phyloP scores from a whole-genome alignment of 1,140 invertebrate genomes.

The Ceratosolen solmsi region DNA sequence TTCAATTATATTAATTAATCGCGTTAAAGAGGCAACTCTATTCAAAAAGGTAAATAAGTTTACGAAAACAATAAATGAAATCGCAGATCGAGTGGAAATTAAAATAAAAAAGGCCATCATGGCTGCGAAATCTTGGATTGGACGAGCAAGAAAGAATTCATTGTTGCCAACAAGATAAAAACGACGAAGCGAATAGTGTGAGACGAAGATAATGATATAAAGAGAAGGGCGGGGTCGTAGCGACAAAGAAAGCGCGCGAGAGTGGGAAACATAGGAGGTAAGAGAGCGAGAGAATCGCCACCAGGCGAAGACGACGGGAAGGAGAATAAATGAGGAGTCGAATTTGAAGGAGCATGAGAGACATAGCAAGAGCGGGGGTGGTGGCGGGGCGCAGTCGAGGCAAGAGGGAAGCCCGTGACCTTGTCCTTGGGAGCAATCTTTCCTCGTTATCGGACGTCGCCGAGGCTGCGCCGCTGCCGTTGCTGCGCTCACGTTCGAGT shows the following conservation, averaged over 20 bases:
- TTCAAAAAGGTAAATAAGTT: background rate
- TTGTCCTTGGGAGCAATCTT: conserved; percentile 72
- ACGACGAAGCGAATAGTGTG: background rate
- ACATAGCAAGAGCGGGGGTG: too few species aligned
- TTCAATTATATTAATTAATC: too few species aligned
- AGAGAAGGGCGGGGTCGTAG: conserved; percentile 34
- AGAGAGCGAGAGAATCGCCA: too few species aligned
- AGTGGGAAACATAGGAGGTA: too few species aligned
- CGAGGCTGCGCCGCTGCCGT: conserved; percentile 52
- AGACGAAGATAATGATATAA: conserved; percentile 36
- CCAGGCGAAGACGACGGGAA: too few species aligned
- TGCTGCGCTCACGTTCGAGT: conserved; percentile 19
- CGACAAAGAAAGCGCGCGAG: conserved; percentile 8
- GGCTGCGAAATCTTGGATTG: background rate
- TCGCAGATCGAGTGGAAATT: background rate
- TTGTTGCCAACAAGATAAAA: conserved; percentile 17
- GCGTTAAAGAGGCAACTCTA: too few species aligned
- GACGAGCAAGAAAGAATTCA: background rate
- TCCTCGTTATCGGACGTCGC: conserved; percentile 70
- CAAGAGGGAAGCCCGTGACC: conserved; percentile 52
- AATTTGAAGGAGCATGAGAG: too few species aligned
- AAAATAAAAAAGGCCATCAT: conserved; percentile 13
- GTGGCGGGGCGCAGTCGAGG: too few species aligned
- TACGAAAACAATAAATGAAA: background rate
- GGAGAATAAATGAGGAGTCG: background rate